Conservation (phyloP, 2,113 vertebrate genomes). For the Indri indri region DNA sequence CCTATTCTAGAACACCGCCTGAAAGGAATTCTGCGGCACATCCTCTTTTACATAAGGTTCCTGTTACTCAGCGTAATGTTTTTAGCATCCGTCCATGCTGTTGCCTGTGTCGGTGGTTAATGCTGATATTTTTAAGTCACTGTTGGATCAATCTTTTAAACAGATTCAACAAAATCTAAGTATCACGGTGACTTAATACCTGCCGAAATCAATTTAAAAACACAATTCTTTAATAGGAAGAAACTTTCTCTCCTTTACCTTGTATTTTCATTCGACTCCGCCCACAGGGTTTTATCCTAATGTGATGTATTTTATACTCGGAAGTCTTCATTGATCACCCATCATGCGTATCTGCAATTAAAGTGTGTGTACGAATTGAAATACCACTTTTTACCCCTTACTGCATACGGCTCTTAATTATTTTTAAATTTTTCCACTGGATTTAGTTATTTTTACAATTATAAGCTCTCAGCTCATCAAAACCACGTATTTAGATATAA, state of each 20-base stretch:
- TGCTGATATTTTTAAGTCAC: rapidly evolving
- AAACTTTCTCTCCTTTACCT: neutral
- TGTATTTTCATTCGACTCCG: no score
- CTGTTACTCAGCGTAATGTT: rapidly evolving
- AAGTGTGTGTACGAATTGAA: neutral
- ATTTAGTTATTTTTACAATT: neutral
- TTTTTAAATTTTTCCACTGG: neutral
- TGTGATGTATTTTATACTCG: neutral
- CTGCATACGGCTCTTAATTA: neutral
- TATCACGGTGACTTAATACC: rapidly evolving
- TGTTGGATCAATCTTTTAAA: neutral
- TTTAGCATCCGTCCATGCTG: rapidly evolving
- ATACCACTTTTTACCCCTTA: neutral
- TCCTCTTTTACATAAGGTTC: rapidly evolving
- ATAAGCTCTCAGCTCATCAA: neutral
- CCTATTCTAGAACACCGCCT: rapidly evolving
- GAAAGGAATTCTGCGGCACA: rapidly evolving
- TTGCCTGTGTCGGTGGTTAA: rapidly evolving
- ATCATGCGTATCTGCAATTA: neutral
- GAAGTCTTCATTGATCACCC: neutral
- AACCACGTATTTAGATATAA: neutral
- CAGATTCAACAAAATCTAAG: neutral
- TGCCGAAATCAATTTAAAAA: rapidly evolving
- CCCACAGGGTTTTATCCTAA: neutral
- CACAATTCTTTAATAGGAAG: rapidly evolving